These are phyloP conservation scores for Eupithecia pulchellata DNA, from an alignment of 2,888 invertebrate genomes.

Conservation along the genomic window DNA sequence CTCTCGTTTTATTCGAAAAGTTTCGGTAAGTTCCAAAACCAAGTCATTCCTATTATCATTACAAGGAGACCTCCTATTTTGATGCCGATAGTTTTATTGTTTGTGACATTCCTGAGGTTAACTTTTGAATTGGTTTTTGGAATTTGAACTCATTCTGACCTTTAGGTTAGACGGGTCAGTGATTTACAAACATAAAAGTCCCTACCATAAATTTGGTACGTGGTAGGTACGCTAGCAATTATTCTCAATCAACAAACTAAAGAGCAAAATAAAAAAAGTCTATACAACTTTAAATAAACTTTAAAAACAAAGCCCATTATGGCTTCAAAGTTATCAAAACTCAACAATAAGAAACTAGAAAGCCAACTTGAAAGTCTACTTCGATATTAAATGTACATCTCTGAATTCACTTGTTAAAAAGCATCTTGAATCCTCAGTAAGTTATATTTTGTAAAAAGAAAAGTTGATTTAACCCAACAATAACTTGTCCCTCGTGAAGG, in stretches of 20 bases:
- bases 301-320: constrained; percentile 26
- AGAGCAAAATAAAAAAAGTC: constrained; percentile 20
- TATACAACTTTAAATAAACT: constrained; percentile 27
- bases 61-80: constrained; percentile 49
- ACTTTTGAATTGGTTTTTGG: constrained; percentile 6
- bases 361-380: constrained; percentile 8
- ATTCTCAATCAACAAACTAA: constrained; percentile 9
- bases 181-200: neutral
- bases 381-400: constrained; percentile 10
- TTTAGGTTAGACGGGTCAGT: neutral
- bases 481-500: too few species aligned
- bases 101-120: neutral
- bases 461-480: neutral
- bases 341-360: constrained; percentile 18
- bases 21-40: constrained; percentile 76
- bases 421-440: neutral
- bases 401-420: neutral
- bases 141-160: constrained; percentile 5
- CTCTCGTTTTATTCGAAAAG: constrained; percentile 81
- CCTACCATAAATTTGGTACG: neutral
- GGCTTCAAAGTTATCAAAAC: constrained; percentile 29
- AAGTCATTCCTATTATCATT: constrained; percentile 73
- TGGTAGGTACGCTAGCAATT: neutral
- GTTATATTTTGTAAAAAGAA: neutral
- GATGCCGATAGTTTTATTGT: constrained; percentile 39